These are phyloP conservation scores for Lordiphosa clarofinis DNA, from an alignment of 1,140 invertebrate species.

Conservation along the genomic window DNA sequence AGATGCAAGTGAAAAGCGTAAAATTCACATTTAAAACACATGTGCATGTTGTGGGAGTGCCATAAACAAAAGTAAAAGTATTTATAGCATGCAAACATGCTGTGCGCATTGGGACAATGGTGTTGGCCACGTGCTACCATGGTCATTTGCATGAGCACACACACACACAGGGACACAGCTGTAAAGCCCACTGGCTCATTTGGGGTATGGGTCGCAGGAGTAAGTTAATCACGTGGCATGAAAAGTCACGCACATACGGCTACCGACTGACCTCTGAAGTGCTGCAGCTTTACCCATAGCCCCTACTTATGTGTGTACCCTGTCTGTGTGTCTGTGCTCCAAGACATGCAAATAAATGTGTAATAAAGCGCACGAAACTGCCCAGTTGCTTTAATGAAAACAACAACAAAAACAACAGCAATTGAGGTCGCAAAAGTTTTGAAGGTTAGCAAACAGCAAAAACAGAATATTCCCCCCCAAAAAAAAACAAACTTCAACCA, in stretches of 20 bases:
- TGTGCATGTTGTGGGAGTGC: conserved; percentile 19
- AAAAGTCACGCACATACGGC: conserved; percentile 57
- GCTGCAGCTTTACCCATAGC: conserved; percentile 7
- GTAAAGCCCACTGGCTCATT: not conserved
- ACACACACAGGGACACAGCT: conserved; percentile 11
- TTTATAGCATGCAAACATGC: conserved; percentile 73
- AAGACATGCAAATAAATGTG: conserved; percentile 46
- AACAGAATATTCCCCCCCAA: not conserved
- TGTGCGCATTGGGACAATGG: conserved; percentile 16
- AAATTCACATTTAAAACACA: conserved; percentile 48
- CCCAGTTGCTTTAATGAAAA: conserved; percentile 11
- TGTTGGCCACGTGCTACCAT: conserved; percentile 26
- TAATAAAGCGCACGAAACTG: conserved; percentile 41
- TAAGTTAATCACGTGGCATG: conserved; percentile 71
- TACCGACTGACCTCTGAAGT: conserved; percentile 10
- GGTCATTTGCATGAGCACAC: conserved; percentile 58
- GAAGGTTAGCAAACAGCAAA: conserved; percentile 37
- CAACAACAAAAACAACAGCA: conserved; percentile 11
- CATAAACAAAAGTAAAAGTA: conserved; percentile 66
- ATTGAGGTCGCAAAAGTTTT: conserved; percentile 52
- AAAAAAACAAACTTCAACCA: not conserved
- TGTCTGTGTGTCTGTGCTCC: too few relatives aligned
- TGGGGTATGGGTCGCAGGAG: conserved; percentile 3
- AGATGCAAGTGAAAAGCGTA: conserved; percentile 53
- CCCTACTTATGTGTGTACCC: not conserved